These are phyloP conservation scores for Empis livida DNA, from an alignment of 2,888 invertebrate species.

Conservation along the genomic window DNA sequence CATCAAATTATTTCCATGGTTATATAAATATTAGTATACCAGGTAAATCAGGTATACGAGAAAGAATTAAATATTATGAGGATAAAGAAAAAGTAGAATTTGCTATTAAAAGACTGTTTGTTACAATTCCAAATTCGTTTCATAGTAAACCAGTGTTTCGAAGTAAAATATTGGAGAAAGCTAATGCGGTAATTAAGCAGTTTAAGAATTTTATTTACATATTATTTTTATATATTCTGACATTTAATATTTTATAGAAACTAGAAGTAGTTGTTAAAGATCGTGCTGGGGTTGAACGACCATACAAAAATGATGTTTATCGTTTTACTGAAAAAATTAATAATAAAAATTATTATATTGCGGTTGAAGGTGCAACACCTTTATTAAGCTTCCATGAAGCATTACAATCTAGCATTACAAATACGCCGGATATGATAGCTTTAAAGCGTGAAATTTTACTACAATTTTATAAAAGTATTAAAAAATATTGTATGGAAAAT, in stretches of 20 bases:
- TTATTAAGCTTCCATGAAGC: conserved; percentile 27
- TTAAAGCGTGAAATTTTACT: conserved; percentile 27
- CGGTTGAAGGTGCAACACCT: conserved; percentile 30
- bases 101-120: conserved; percentile 22
- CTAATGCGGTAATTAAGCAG: conserved; percentile 16
- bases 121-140: conserved; percentile 26
- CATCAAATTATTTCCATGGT: conserved; percentile 28
- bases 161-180: conserved; percentile 19
- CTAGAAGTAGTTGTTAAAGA: conserved; percentile 18
- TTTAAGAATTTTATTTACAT: neutral
- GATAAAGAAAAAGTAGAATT: conserved; percentile 18
- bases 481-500: conserved; percentile 18
- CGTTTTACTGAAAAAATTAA: conserved; percentile 18
- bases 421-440: conserved; percentile 23
- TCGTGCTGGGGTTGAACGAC: conserved; percentile 27
- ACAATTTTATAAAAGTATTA: conserved; percentile 24
- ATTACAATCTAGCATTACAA: conserved; percentile 17
- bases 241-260: conserved; percentile 13
- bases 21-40: conserved; percentile 25
- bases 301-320: conserved; percentile 26
- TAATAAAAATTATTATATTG: conserved; percentile 21
- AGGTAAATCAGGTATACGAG: conserved; percentile 16
- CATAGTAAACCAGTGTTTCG: conserved; percentile 20
- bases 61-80: conserved; percentile 23
- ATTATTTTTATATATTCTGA: neutral